Conservation (phyloP, 92 coral and sea anemone genomes). For the Hydrozoanthus gracilis region DNA sequence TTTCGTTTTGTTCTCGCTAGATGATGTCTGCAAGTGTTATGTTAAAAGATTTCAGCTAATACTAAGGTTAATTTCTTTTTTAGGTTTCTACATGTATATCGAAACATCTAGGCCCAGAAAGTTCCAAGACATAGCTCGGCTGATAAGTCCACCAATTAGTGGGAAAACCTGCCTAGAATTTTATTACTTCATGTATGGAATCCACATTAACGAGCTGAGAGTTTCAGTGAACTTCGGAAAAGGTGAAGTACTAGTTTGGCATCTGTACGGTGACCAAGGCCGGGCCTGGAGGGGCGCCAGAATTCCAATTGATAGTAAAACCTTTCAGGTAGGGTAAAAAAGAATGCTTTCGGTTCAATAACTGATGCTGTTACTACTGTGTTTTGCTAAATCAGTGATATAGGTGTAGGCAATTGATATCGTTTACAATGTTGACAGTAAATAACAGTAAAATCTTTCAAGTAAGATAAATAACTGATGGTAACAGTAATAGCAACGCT, state of each 20-base stretch:
- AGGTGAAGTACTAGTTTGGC: conserved; percentile 19
- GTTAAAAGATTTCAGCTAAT: no score
- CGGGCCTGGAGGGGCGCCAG: conserved; percentile 28
- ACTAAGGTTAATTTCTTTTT: background rate
- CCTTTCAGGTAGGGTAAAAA: conserved; percentile 1
- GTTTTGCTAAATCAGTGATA: no score
- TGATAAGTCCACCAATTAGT: conserved; percentile 28
- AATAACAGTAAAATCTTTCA: no score
- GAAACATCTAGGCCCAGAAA: conserved; percentile 8
- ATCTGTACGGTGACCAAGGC: conserved; percentile 40
- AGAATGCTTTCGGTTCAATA: no score
- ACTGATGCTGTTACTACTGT: no score
- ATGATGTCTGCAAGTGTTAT: no score
- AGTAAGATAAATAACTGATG: no score
- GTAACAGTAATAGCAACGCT: no score
- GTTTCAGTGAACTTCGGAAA: background rate
- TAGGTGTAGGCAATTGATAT: no score
- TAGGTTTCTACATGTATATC: conserved; percentile 39
- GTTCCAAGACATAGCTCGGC: conserved; percentile 31
- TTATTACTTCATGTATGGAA: conserved; percentile 27
- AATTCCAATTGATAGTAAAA: background rate
- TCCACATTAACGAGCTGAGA: conserved; percentile 39
- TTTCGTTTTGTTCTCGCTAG: no score
- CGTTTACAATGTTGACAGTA: no score
- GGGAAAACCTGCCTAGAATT: conserved; percentile 28